A percentile compares a stretch with the other conserved stretches of the same genome.
These are phyloP conservation scores for Tragelaphus buxtoni DNA, from an alignment of 2,113 vertebrate species.

Conservation along the genomic window DNA sequence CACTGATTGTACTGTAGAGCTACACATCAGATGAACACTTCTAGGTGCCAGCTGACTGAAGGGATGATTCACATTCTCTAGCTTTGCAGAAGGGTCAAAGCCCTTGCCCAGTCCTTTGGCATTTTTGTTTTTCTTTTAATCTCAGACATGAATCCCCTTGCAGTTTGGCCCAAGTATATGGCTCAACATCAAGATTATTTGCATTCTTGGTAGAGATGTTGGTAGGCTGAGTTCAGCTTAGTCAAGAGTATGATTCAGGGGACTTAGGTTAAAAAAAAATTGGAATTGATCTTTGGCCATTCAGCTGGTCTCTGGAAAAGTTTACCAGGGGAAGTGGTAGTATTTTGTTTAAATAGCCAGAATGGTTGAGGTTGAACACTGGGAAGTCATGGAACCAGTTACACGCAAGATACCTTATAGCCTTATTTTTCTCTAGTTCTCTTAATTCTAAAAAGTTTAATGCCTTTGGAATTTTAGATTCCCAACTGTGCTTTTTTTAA, in stretches of 20 bases:
- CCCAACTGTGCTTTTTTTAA: constrained; percentile 57
- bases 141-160: background rate
- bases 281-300: background rate
- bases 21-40: background rate
- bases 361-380: background rate
- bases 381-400: background rate
- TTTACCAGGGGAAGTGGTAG: background rate
- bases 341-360: constrained; percentile 25
- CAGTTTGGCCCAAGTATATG: background rate
- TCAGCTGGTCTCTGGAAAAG: background rate
- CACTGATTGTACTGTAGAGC: background rate
- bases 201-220: background rate
- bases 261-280: background rate
- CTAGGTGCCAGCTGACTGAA: background rate
- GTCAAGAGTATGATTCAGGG: background rate
- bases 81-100: background rate
- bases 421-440: constrained; percentile 22
- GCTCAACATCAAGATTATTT: constrained; percentile 14
- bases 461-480: constrained; percentile 49
- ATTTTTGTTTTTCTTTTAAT: background rate
- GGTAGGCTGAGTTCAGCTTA: background rate
- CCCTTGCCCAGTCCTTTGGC: background rate
- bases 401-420: background rate
- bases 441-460: constrained; percentile 38
- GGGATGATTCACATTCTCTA: background rate